phyloP scores from a whole-genome alignment of 2,113 vertebrate species.

The Clarias batrachus region DNA sequence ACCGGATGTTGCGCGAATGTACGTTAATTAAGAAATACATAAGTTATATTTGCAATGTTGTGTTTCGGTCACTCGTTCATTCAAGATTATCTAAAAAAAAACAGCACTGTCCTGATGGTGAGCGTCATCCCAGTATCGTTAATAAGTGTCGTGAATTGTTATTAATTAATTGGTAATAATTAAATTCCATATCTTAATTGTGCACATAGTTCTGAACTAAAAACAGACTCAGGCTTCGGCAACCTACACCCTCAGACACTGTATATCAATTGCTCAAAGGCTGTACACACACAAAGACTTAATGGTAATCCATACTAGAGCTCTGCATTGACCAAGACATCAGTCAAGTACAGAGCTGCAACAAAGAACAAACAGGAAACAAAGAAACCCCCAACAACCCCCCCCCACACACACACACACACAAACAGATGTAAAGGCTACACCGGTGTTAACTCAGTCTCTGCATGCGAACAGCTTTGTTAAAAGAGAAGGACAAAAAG shows the following conservation, averaged over 20 bases:
- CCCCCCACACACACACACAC: not conserved
- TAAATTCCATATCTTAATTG: not conserved
- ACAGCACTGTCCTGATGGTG: no score
- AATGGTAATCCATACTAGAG: not conserved
- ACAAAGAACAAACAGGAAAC: not conserved
- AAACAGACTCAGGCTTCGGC: not conserved
- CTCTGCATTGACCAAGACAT: not conserved
- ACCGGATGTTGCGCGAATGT: no score
- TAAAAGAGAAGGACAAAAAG: conserved; percentile 12
- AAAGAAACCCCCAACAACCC: not conserved
- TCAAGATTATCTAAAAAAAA: no score
- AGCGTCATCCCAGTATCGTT: no score
- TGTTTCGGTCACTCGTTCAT: no score
- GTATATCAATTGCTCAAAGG: not conserved
- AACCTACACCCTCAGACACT: not conserved
- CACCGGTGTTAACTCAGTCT: conserved; percentile 1
- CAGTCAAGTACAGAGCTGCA: not conserved
- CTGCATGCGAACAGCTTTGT: conserved; percentile 24
- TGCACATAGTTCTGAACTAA: not conserved
- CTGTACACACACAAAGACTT: not conserved
- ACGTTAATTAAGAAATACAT: no score
- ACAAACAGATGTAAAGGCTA: not conserved
- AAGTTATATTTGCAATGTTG: no score
- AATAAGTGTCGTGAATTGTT: no score
- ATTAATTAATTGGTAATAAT: not conserved